Base-by-base conservation (phyloP, 2,888 invertebrate genomes). In the Caenorhabditis sp. region DNA sequence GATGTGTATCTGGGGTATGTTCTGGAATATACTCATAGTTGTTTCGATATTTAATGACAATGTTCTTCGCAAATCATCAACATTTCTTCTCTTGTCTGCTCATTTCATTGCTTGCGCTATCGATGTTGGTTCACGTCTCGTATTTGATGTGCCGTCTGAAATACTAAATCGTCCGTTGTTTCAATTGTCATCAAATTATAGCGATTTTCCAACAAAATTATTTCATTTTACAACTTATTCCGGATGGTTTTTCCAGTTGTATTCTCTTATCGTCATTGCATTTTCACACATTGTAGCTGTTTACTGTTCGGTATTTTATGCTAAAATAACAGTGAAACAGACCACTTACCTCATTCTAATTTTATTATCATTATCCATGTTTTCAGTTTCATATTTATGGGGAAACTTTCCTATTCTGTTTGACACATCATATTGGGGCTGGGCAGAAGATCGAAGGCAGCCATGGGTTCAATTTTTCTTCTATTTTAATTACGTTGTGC, bases 1-100 rank as follows among this genome's bases (percentile, higher is more conserved):
- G n/a, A 73, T 73, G 73, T 73, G 73, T 26, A 50, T 73, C 14
- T 73, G 73, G 73, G 73, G 73, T 6, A 73, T 73, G 0, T 73
- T 73, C 43, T 73, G 73, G 73, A 73, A 73, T 26, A 17, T 73
- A 0, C 59, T 73, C 8, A 73, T 73, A 12, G 57, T 66, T 12
- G 26, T 65, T 26, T 64, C 73, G 0, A 73, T 73, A 23, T 51
- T 65, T 23, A 65, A 65, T 27, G 68, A 73, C 55, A 24, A 43
- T 19, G 73, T 73, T 26, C 62, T 73, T 8, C 63, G 73, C 8
- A 73, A 62, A 55, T 73, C 73, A 3, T 68, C 73, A 0, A 73
- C 73, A 0, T 73, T 73, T 62, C 26, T 73, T 0, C 24, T 73
- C 8, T 21, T 73, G 1, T 51, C 65, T 1, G 26, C 64, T 1